These are phyloP conservation scores for Dipodomys stephensi DNA, from an alignment of 2,113 vertebrate genomes.

Conservation along the genomic window DNA sequence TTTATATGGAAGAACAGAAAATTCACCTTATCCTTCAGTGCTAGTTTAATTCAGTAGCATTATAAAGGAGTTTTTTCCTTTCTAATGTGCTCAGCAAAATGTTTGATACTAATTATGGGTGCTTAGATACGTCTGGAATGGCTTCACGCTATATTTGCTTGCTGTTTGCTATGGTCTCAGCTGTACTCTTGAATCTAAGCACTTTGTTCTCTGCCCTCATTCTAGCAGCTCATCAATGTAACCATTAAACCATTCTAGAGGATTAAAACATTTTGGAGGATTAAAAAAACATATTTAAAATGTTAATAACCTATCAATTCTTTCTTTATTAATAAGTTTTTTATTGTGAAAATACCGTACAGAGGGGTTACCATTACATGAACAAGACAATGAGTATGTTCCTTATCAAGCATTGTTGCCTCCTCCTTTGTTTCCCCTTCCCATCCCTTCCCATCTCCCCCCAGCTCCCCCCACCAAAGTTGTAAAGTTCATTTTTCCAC, in stretches of 20 bases:
- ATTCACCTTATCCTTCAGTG: background rate
- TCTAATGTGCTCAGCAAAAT: background rate
- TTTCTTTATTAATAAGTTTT: too few species aligned
- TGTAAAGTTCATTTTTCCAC: too few species aligned
- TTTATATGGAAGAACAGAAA: background rate
- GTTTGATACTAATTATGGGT: conserved; percentile 15
- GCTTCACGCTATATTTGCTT: background rate
- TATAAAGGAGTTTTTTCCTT: background rate
- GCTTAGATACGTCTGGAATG: conserved; percentile 14
- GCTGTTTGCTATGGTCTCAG: background rate
- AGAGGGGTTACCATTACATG: too few species aligned
- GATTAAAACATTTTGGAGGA: conserved; percentile 51
- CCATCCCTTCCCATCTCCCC: too few species aligned
- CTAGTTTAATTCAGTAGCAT: background rate
- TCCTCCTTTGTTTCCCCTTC: too few species aligned
- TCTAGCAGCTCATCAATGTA: background rate
- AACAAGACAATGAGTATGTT: too few species aligned
- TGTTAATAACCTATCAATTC: conserved; percentile 34
- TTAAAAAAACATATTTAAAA: conserved; percentile 45
- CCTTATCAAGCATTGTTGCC: too few species aligned
- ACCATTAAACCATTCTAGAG: conserved; percentile 26
- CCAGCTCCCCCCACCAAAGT: too few species aligned
- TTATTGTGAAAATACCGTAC: too few species aligned
- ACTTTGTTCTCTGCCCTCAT: background rate
- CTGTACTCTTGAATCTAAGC: background rate